Percentiles rank a stretch among this genome's conserved stretches.
These are phyloP conservation scores for Pristis pectinata DNA, from an alignment of 2,797 vertebrate genomes.

Conservation along the genomic window DNA sequence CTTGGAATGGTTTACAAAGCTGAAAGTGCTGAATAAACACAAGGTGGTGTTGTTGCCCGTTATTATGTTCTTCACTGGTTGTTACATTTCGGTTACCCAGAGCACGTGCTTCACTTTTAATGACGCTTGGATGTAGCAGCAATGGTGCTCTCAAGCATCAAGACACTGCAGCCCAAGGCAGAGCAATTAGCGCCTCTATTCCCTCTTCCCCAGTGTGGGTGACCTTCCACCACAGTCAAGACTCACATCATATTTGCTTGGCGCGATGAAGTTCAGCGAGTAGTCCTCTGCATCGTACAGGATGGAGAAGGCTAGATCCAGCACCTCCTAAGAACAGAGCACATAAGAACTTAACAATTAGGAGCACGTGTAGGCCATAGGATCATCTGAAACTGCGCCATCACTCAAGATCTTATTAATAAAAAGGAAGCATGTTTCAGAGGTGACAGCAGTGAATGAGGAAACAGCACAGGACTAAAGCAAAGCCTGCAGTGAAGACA, in stretches of 20 bases:
- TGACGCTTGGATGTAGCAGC: background rate
- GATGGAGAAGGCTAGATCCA: conserved; percentile 85
- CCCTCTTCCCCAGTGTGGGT: background rate
- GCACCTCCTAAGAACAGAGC: conserved; percentile 66
- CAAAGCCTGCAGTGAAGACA: background rate
- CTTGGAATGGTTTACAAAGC: no score
- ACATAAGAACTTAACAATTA: background rate
- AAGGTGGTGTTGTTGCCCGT: no score
- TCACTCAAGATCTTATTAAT: no score
- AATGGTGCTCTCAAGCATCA: background rate
- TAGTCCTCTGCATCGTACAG: conserved; percentile 78
- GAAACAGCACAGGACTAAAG: background rate
- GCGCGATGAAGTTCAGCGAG: conserved; percentile 85
- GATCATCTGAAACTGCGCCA: no score
- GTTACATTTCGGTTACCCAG: background rate
- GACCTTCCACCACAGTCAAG: background rate
- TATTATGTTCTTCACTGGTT: background rate
- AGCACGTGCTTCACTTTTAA: background rate
- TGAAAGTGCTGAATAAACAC: no score
- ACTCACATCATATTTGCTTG: conserved; percentile 83
- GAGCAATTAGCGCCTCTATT: background rate
- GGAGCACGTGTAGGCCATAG: background rate
- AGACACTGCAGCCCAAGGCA: background rate
- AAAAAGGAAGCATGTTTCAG: background rate
- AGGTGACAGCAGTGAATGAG: background rate